phyloP scores from a whole-genome alignment of 2,113 vertebrate species.

The Ctenodactylus gundi region DNA sequence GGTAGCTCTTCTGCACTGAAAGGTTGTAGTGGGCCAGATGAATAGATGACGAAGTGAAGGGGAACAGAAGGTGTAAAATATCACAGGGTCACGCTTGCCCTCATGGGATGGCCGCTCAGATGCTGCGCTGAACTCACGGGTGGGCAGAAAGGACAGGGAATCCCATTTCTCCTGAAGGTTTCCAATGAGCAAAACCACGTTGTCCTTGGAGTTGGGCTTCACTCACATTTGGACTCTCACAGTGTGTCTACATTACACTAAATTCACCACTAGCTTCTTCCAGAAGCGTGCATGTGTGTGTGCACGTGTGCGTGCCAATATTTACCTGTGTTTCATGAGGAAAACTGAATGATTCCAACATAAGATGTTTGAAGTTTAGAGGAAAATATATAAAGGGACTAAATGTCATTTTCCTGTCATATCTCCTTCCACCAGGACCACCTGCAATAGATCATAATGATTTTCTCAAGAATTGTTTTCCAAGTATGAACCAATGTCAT shows the following conservation, averaged over 20 bases:
- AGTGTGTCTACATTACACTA: background rate
- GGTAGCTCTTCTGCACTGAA: background rate
- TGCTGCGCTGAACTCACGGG: background rate
- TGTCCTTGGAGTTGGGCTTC: background rate
- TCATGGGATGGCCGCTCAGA: background rate
- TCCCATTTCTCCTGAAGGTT: background rate
- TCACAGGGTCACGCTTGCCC: accelerated
- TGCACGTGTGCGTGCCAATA: background rate
- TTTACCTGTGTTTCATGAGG: background rate
- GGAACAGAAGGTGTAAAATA: accelerated
- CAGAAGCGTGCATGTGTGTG: background rate
- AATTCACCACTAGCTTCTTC: background rate
- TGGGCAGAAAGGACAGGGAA: background rate
- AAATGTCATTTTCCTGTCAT: background rate
- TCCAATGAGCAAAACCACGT: background rate
- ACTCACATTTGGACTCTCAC: background rate
- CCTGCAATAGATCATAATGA: background rate
- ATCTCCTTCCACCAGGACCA: background rate
- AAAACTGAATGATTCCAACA: background rate
- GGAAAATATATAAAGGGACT: background rate
- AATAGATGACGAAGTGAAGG: background rate
- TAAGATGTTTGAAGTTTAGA: background rate
- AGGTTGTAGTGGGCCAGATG: background rate
- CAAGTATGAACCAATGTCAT: background rate
- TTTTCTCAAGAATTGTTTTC: background rate